phyloP scores from a whole-genome alignment of 1,140 invertebrate species.

The Himalopsyche phryganea region DNA sequence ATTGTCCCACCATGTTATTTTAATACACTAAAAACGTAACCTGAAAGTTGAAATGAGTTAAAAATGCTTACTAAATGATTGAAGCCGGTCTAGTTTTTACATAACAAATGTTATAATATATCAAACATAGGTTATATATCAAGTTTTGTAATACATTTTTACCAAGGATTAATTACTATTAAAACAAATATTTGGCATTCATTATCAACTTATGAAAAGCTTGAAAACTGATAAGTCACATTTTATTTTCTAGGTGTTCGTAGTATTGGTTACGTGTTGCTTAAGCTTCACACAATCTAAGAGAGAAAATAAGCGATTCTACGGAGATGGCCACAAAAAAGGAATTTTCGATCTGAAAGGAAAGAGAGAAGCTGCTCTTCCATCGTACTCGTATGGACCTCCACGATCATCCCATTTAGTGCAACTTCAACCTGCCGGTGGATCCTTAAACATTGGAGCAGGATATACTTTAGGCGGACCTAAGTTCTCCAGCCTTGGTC shows the following conservation, averaged over 20 bases:
- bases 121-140: too few relatives aligned
- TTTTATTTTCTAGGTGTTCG: slow-evolving; percentile 14
- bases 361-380: slow-evolving; percentile 25
- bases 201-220: too few relatives aligned
- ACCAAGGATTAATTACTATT: too few relatives aligned
- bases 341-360: slow-evolving; percentile 22
- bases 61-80: too few relatives aligned
- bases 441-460: slow-evolving; percentile 27
- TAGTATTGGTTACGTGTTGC: slow-evolving; percentile 13
- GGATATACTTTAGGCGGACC: slow-evolving; percentile 24
- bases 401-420: slow-evolving; percentile 15
- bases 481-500: slow-evolving; percentile 9
- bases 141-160: too few relatives aligned
- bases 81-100: too few relatives aligned
- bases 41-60: too few relatives aligned
- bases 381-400: slow-evolving; percentile 13
- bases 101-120: too few relatives aligned
- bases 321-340: slow-evolving; percentile 15
- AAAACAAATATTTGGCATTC: too few relatives aligned
- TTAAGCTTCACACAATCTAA: slow-evolving; percentile 11
- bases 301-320: slow-evolving; percentile 20
- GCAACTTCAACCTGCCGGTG: slow-evolving; percentile 19
- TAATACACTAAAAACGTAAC: too few relatives aligned
- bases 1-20: too few relatives aligned
- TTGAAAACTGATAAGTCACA: too few relatives aligned